Percentiles rank a stretch among this genome's conserved stretches.
These are phyloP conservation scores for Melipona bicolor DNA, from an alignment of 2,888 invertebrate species.

Conservation along the genomic window DNA sequence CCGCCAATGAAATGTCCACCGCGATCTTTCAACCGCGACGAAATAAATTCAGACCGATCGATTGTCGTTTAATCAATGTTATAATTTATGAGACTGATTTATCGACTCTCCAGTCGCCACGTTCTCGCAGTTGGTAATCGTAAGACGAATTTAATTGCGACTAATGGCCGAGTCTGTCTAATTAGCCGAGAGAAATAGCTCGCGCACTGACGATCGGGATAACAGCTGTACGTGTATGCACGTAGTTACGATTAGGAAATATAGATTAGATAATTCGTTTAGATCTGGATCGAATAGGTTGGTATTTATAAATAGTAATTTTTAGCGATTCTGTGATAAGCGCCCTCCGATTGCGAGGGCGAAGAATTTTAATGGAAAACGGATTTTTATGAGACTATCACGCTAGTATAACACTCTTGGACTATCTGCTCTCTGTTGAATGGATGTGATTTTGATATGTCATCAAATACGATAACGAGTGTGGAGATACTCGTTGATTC, in stretches of 20 bases:
- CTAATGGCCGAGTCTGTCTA: constrained; percentile 33
- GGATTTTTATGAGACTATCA: not conserved
- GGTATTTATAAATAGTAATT: not conserved
- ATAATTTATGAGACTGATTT: constrained; percentile 59
- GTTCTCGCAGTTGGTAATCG: constrained; percentile 47
- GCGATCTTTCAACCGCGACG: constrained; percentile 54
- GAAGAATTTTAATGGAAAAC: not conserved
- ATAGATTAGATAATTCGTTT: not conserved
- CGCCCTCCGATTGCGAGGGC: not conserved
- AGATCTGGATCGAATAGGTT: not conserved
- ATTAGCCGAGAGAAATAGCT: not conserved
- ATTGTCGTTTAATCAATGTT: constrained; percentile 61
- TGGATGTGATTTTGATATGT: not conserved
- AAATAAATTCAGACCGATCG: constrained; percentile 52
- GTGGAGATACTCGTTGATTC: no score
- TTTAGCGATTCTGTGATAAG: not conserved
- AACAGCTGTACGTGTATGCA: not conserved
- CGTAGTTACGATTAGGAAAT: not conserved
- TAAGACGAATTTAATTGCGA: constrained; percentile 44
- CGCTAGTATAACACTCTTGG: not conserved
- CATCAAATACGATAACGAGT: no score
- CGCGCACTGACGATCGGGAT: not conserved
- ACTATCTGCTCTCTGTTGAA: not conserved
- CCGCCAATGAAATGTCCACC: constrained; percentile 25
- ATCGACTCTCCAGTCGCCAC: constrained; percentile 26